Percentiles rank a stretch among this genome's conserved stretches.
Conservation (phyloP, 2,888 invertebrate species). For the Cheilosia scutellata region DNA sequence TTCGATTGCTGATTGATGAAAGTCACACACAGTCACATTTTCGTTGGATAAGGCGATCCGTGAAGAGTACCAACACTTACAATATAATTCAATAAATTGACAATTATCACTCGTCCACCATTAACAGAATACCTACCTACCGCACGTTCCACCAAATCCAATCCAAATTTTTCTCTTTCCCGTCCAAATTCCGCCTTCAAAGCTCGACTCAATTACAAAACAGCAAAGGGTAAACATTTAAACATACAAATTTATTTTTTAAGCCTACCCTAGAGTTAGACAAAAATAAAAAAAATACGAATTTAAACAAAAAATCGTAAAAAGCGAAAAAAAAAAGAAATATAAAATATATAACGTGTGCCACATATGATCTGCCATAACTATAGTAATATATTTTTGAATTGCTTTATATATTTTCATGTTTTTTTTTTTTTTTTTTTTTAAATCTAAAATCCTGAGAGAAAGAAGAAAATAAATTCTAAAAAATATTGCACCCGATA, state of each 20-base stretch:
- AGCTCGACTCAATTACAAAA: conserved; percentile 45
- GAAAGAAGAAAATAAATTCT: conserved; percentile 6
- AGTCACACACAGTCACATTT: no score
- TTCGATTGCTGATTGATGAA: no score
- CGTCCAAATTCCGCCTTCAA: conserved; percentile 29
- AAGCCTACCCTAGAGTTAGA: conserved; percentile 24
- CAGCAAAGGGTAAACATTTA: conserved; percentile 7
- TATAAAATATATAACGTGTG: conserved; percentile 56
- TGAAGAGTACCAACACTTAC: no score
- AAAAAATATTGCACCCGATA: conserved; percentile 29
- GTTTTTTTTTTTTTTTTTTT: conserved; percentile 28
- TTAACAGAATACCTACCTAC: not conserved
- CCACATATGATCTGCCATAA: conserved; percentile 75
- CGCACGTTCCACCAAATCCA: no score
- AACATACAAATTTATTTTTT: conserved; percentile 20
- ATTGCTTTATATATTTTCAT: conserved; percentile 59
- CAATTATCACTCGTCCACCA: not conserved
- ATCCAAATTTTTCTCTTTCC: not conserved
- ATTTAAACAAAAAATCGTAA: conserved; percentile 32
- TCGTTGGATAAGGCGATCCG: no score
- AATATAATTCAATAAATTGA: no score
- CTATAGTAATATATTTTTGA: conserved; percentile 55
- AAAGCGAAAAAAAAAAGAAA: conserved; percentile 21
- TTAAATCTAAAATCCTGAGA: conserved; percentile 34
- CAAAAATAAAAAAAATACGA: conserved; percentile 22